These are phyloP conservation scores for Acanthococcus lagerstroemiae DNA, from an alignment of 2,888 invertebrate genomes.

Conservation along the genomic window DNA sequence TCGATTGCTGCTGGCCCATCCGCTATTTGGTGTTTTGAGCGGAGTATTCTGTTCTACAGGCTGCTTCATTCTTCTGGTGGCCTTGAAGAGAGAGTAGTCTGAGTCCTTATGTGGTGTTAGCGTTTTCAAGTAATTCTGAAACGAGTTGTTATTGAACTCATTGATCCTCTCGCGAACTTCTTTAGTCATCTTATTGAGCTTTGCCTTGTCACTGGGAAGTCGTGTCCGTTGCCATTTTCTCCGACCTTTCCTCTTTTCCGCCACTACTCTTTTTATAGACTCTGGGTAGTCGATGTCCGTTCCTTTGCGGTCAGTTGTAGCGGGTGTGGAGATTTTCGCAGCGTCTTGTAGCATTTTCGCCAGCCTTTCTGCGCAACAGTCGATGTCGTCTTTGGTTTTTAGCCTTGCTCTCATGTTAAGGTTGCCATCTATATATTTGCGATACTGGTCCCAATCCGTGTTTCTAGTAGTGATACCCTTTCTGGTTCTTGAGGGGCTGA, in stretches of 20 bases:
- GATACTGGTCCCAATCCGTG: neutral
- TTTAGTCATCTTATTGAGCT: neutral
- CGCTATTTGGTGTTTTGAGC: too few species aligned
- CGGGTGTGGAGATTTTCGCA: neutral
- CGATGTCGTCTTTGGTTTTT: neutral
- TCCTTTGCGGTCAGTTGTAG: neutral
- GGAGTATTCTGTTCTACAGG: too few species aligned
- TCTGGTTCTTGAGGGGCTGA: neutral
- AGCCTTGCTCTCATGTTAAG: neutral
- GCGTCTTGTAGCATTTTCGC: neutral
- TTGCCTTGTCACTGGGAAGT: neutral
- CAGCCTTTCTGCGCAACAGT: neutral
- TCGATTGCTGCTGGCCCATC: too few species aligned
- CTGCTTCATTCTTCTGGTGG: too few species aligned
- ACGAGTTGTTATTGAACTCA: neutral
- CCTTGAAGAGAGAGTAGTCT: too few species aligned
- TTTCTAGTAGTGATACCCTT: neutral
- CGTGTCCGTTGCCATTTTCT: neutral
- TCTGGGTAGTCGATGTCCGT: neutral
- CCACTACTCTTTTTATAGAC: neutral
- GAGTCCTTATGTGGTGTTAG: too few species aligned
- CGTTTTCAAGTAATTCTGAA: too few species aligned
- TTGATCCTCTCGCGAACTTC: neutral
- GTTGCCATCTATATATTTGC: neutral
- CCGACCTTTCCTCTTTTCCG: neutral